These are phyloP conservation scores for Siniperca scherzeri DNA, from an alignment of 2,797 vertebrate species.

Conservation along the genomic window DNA sequence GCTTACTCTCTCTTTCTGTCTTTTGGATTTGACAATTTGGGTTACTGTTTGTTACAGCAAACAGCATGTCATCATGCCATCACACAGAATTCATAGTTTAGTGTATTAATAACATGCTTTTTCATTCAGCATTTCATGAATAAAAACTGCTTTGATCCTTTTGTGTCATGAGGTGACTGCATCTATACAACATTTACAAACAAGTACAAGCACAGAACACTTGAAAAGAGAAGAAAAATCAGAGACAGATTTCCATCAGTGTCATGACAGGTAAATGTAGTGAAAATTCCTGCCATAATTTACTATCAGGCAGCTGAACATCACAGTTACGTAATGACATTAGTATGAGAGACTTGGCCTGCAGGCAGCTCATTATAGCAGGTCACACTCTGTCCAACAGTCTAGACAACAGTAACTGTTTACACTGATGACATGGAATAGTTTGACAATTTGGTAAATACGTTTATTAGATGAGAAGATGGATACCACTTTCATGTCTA, in stretches of 20 bases:
- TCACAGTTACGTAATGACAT: constrained; percentile 57
- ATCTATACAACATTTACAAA: not conserved
- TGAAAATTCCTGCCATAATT: constrained; percentile 22
- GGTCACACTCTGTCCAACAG: constrained; percentile 13
- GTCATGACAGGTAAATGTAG: constrained; percentile 24
- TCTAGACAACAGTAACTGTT: constrained; percentile 48
- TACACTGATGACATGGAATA: constrained; percentile 9
- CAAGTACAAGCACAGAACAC: not conserved
- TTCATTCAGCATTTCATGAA: not conserved
- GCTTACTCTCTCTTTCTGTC: constrained; percentile 28
- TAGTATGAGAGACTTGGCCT: constrained; percentile 42
- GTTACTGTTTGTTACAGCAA: constrained; percentile 29
- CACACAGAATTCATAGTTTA: constrained; percentile 10
- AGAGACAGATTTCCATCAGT: not conserved
- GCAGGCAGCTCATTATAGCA: constrained; percentile 59
- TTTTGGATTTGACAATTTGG: constrained; percentile 47
- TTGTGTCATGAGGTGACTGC: not conserved
- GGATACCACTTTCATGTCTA: not conserved
- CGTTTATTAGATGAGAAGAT: not conserved
- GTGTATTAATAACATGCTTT: constrained; percentile 1
- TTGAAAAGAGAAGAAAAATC: not conserved
- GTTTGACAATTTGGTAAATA: not conserved
- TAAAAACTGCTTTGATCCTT: not conserved
- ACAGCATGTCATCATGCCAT: constrained; percentile 16
- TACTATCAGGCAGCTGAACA: constrained; percentile 48